A percentile compares a stretch with the other conserved stretches of the same genome.
These are phyloP conservation scores for Poeciliopsis turrubarensis DNA, from an alignment of 2,113 vertebrate species.

Conservation along the genomic window DNA sequence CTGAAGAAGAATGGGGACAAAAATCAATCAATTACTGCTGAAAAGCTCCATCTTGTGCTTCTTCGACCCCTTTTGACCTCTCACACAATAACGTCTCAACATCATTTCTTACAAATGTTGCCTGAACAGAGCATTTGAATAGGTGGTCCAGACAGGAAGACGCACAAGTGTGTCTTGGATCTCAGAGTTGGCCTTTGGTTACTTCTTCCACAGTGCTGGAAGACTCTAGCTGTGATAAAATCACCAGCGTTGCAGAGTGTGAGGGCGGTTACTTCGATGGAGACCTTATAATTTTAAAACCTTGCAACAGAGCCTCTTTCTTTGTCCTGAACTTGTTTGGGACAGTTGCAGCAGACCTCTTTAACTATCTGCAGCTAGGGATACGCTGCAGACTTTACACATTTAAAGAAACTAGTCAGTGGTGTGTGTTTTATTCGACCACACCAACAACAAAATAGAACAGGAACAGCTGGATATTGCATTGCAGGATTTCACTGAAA, in stretches of 20 bases:
- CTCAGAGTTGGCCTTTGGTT: constrained; percentile 31
- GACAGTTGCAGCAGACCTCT: constrained; percentile 1
- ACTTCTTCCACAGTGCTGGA: constrained; percentile 21
- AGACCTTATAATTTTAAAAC: constrained; percentile 10
- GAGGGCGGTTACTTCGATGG: constrained; percentile 1
- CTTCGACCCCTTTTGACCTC: constrained; percentile 71
- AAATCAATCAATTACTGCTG: constrained; percentile 67
- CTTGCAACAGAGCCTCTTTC: not conserved
- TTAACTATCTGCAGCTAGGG: constrained; percentile 25
- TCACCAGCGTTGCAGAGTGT: constrained; percentile 30
- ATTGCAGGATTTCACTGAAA: not conserved
- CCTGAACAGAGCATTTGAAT: constrained; percentile 37
- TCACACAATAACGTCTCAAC: constrained; percentile 57
- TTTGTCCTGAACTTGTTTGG: not conserved
- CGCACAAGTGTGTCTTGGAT: constrained; percentile 55
- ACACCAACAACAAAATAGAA: not conserved
- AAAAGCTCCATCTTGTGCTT: constrained; percentile 63
- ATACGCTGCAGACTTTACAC: constrained; percentile 45
- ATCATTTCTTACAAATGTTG: constrained; percentile 59
- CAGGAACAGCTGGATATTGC: not conserved
- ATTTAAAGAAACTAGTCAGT: not conserved
- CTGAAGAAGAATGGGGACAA: constrained; percentile 53
- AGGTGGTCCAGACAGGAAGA: constrained; percentile 73
- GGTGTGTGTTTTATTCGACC: not conserved
- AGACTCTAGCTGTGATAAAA: constrained; percentile 55